Conservation (phyloP, 2,888 invertebrate genomes). For the Ormia ochracea region DNA sequence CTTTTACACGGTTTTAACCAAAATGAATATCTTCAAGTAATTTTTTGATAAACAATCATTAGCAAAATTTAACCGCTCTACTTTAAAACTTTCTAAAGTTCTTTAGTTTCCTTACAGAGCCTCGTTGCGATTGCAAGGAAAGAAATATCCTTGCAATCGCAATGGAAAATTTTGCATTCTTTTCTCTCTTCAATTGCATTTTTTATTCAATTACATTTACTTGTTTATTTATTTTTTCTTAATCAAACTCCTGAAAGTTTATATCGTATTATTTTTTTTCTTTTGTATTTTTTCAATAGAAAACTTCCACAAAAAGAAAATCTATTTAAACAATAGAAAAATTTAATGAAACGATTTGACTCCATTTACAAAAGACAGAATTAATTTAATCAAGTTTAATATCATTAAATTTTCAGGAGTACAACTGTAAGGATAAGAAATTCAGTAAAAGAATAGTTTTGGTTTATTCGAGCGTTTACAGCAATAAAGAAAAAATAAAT, state of each 20-base stretch:
- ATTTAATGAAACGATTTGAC: background rate
- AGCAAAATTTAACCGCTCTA: no score
- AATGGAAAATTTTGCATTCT: constrained; percentile 38
- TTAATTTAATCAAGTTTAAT: constrained; percentile 40
- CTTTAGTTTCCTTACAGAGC: background rate
- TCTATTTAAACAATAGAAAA: background rate
- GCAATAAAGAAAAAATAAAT: background rate
- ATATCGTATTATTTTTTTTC: constrained; percentile 26
- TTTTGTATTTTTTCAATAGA: constrained; percentile 15
- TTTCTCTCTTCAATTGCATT: constrained; percentile 17
- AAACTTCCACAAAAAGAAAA: background rate
- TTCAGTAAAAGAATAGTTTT: background rate
- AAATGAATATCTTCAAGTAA: no score
- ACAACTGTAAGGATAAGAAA: background rate
- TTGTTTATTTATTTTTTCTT: background rate
- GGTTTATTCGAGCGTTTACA: background rate
- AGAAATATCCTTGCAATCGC: constrained; percentile 10
- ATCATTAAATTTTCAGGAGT: constrained; percentile 26
- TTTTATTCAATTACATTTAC: background rate
- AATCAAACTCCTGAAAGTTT: constrained; percentile 11
- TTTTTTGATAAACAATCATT: no score
- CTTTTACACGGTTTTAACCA: no score
- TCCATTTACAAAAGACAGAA: constrained; percentile 7
- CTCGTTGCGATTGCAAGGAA: no score
- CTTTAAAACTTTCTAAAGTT: no score